Evolutionary conservation across 2,113 vertebrate species (phyloP).

Genomic region (Passer domesticus): DNA sequence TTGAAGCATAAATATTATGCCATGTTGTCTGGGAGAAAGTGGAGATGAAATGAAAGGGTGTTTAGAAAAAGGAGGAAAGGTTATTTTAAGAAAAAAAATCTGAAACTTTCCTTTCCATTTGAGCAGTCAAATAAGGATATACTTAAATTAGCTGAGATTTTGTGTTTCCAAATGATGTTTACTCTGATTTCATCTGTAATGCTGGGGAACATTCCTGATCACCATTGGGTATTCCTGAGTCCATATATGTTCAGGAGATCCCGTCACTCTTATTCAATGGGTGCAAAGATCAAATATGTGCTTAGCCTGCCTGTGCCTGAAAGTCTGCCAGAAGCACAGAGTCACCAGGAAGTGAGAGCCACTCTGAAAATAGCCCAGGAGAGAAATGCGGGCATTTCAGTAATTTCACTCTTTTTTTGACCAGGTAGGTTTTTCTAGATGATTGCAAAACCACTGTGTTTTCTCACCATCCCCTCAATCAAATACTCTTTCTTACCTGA

Average conservation of each 20-base stretch:
- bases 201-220: background rate
- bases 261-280: background rate
- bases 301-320: background rate
- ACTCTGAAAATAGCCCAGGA: background rate
- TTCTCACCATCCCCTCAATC: background rate
- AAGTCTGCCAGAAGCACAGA: background rate
- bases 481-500: background rate
- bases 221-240: background rate
- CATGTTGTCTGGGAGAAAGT: background rate
- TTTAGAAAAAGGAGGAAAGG: background rate
- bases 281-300: background rate
- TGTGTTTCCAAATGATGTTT: background rate
- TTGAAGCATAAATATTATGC: background rate
- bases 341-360: background rate
- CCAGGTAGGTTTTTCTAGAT: background rate
- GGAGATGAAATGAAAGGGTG: background rate
- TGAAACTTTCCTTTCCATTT: background rate
- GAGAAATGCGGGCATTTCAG: background rate
- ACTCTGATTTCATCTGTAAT: background rate
- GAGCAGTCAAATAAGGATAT: background rate
- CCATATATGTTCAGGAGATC: background rate
- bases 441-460: accelerated
- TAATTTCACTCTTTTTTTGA: background rate
- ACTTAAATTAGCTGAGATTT: background rate
- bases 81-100: background rate